A percentile compares a stretch with the other conserved stretches of the same genome.
Conservation (phyloP, 2,113 vertebrate species). For the Aix galericulata region DNA sequence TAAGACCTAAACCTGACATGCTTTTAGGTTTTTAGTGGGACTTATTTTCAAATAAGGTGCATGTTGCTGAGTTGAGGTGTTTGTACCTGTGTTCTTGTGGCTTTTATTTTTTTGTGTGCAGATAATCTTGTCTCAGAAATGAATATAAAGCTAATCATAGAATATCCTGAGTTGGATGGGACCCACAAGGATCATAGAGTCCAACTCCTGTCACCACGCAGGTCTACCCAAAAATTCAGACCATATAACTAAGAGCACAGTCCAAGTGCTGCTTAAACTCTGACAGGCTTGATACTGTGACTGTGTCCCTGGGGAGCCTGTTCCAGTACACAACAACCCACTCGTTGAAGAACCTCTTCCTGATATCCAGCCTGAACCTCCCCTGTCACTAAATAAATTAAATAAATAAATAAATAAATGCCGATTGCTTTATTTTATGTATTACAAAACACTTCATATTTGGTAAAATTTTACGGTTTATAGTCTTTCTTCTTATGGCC, state of each 20-base stretch:
- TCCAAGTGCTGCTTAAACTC: too few species aligned
- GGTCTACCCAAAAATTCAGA: too few species aligned
- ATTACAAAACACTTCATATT: conserved; percentile 86
- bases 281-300: too few species aligned
- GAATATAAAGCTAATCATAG: not conserved
- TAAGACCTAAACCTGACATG: not conserved
- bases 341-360: too few species aligned
- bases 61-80: not conserved
- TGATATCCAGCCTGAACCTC: too few species aligned
- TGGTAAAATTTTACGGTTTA: conserved; percentile 84
- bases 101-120: not conserved
- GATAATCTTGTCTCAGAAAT: not conserved
- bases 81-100: not conserved
- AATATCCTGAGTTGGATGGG: too few species aligned
- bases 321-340: too few species aligned
- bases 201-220: too few species aligned
- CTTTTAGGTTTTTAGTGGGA: not conserved
- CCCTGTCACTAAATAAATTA: too few species aligned
- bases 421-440: conserved; percentile 74
- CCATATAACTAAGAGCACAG: too few species aligned
- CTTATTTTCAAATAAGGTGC: not conserved
- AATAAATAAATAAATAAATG: not conserved
- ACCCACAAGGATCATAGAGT: too few species aligned
- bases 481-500: conserved; percentile 60
- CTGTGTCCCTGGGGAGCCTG: too few species aligned